Evolutionary conservation across 2,888 invertebrate genomes (phyloP).

Genomic region (Poecilus cupreus): DNA sequence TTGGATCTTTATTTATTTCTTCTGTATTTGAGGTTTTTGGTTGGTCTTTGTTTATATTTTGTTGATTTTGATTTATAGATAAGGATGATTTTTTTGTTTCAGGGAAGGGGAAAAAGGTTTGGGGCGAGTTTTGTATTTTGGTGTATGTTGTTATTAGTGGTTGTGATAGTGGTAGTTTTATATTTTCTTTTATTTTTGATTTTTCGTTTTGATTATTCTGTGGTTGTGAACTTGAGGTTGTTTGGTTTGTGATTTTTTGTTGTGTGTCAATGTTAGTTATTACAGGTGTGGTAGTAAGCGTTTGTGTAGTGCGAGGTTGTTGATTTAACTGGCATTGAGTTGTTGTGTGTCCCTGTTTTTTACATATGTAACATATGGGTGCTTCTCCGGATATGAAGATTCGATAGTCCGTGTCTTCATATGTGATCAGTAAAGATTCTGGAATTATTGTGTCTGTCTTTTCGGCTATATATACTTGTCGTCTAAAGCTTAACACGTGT

Average conservation of each 20-base stretch:
- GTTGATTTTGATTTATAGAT: not conserved
- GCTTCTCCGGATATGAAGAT: not conserved
- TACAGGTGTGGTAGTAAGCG: too few relatives aligned
- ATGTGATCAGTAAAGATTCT: not conserved
- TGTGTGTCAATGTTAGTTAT: too few relatives aligned
- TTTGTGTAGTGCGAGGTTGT: too few relatives aligned
- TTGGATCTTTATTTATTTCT: not conserved
- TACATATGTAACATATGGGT: not conserved
- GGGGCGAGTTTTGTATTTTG: not conserved
- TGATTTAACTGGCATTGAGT: not conserved
- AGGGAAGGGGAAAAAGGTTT: not conserved
- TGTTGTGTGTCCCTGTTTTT: constrained; percentile 1
- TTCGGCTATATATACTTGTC: not conserved
- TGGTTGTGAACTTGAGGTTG: not conserved
- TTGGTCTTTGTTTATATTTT: not conserved
- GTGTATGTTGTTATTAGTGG: not conserved
- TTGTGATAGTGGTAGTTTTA: not conserved
- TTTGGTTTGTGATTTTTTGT: not conserved
- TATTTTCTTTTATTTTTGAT: not conserved
- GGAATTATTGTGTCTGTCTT: not conserved
- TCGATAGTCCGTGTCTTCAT: constrained; percentile 8
- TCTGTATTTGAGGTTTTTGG: too few relatives aligned
- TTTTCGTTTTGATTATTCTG: not conserved
- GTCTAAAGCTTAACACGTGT: too few relatives aligned
- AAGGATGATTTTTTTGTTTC: not conserved